Evolutionary conservation across 2,888 invertebrate genomes (phyloP).

Genomic region (Diaperis boleti): DNA sequence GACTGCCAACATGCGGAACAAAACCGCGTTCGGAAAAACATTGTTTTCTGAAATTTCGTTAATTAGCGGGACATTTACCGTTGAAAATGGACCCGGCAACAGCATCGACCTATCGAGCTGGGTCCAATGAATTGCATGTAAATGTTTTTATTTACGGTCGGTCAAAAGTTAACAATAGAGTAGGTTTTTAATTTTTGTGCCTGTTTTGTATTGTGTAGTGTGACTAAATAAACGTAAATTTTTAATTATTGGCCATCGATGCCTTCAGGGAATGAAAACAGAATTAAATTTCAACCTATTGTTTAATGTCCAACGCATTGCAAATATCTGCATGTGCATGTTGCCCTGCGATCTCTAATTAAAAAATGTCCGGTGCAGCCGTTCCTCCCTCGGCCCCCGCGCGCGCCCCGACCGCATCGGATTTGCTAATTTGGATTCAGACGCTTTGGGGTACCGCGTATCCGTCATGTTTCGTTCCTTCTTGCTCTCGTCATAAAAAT

Average conservation of each 20-base stretch:
- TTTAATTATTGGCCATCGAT: constrained; percentile 64
- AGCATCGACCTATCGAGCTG: constrained; percentile 16
- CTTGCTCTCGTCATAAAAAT: too few species aligned
- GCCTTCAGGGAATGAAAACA: constrained; percentile 61
- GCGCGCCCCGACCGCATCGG: constrained; percentile 7
- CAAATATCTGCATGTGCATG: constrained; percentile 53
- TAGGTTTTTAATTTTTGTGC: constrained; percentile 55
- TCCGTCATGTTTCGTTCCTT: too few species aligned
- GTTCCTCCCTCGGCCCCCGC: constrained; percentile 33
- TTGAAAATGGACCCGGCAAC: constrained; percentile 24
- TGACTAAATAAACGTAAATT: constrained; percentile 64
- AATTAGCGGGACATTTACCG: constrained; percentile 15
- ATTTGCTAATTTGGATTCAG: constrained; percentile 26
- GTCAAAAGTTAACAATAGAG: constrained; percentile 56
- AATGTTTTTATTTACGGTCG: constrained; percentile 50
- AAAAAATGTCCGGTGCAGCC: constrained; percentile 60
- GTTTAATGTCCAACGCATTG: constrained; percentile 57
- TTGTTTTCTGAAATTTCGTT: constrained; percentile 16
- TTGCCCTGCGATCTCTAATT: constrained; percentile 55
- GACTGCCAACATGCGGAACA: constrained; percentile 11
- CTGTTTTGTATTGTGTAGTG: constrained; percentile 49
- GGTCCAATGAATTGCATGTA: constrained; percentile 34
- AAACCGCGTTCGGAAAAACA: not conserved
- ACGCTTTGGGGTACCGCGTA: not conserved
- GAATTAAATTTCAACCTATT: constrained; percentile 63